These are phyloP conservation scores for Nymphicus hollandicus DNA, from an alignment of 2,113 vertebrate species.

Conservation along the genomic window DNA sequence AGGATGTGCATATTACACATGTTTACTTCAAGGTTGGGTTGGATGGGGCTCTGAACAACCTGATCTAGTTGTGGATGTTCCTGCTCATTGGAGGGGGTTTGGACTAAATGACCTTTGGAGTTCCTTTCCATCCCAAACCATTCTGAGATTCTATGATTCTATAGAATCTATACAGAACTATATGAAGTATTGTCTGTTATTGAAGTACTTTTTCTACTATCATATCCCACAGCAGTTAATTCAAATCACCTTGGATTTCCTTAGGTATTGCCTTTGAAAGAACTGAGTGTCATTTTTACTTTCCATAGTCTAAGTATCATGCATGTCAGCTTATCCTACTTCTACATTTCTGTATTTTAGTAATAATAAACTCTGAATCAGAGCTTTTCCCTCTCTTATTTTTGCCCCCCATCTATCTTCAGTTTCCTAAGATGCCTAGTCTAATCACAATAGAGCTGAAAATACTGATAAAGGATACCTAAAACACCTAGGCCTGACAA, in stretches of 20 bases:
- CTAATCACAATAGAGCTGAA: neutral
- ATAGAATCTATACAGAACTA: neutral
- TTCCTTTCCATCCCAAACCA: neutral
- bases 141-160: neutral
- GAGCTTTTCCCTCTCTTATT: neutral
- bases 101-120: neutral
- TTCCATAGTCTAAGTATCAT: fast-evolving
- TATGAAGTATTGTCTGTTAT: neutral
- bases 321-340: neutral
- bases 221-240: neutral
- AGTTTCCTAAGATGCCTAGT: neutral
- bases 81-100: neutral
- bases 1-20: neutral
- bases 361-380: neutral
- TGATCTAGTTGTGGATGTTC: neutral
- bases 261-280: neutral
- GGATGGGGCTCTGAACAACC: neutral
- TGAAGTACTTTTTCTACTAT: neutral
- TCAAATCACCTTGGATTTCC: neutral
- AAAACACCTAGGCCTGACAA: neutral
- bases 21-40: neutral
- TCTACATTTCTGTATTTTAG: neutral
- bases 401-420: neutral
- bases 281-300: neutral
- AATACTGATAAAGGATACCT: neutral